Evolutionary conservation across 2,113 vertebrate genomes (phyloP).

Genomic region (Oryzias woworae): DNA sequence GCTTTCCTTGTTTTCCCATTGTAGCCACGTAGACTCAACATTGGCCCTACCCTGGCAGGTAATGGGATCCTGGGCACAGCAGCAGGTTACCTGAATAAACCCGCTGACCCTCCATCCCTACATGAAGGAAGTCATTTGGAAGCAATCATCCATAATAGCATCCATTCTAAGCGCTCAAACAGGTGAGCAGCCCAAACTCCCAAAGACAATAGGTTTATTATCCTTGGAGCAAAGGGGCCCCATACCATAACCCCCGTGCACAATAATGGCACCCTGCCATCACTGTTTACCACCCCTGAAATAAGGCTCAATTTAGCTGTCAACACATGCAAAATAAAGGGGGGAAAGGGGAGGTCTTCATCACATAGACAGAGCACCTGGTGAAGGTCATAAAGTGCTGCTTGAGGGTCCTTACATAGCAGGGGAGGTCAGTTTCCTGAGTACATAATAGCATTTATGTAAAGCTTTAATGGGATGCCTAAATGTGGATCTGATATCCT

Average conservation of each 20-base stretch:
- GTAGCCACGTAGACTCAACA: slow-evolving; percentile 61
- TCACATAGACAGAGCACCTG: slow-evolving; percentile 59
- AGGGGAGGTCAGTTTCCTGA: slow-evolving; percentile 62
- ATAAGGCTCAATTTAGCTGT: slow-evolving; percentile 74
- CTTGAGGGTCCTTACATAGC: slow-evolving; percentile 55
- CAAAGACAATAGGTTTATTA: slow-evolving; percentile 74
- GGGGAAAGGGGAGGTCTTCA: slow-evolving; percentile 23
- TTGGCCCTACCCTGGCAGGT: slow-evolving; percentile 26
- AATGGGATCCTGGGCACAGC: slow-evolving; percentile 19
- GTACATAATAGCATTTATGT: slow-evolving; percentile 39
- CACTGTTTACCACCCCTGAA: slow-evolving; percentile 55
- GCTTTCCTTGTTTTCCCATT: slow-evolving; percentile 52
- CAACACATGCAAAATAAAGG: slow-evolving; percentile 64
- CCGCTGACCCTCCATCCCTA: slow-evolving; percentile 44
- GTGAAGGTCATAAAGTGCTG: slow-evolving; percentile 44
- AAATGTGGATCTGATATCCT: slow-evolving; percentile 61
- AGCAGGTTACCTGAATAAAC: slow-evolving; percentile 35
- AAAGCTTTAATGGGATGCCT: slow-evolving; percentile 53
- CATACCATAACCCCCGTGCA: slow-evolving; percentile 37
- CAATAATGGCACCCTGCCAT: slow-evolving; percentile 64
- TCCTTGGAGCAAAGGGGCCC: slow-evolving; percentile 39
- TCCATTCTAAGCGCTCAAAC: slow-evolving; percentile 50
- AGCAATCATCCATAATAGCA: slow-evolving; percentile 60
- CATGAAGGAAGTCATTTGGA: slow-evolving; percentile 62
- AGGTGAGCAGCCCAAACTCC: slow-evolving; percentile 62